Evolutionary conservation across 2,113 vertebrate genomes (phyloP).

Genomic region (Sylvilagus bachmani): DNA sequence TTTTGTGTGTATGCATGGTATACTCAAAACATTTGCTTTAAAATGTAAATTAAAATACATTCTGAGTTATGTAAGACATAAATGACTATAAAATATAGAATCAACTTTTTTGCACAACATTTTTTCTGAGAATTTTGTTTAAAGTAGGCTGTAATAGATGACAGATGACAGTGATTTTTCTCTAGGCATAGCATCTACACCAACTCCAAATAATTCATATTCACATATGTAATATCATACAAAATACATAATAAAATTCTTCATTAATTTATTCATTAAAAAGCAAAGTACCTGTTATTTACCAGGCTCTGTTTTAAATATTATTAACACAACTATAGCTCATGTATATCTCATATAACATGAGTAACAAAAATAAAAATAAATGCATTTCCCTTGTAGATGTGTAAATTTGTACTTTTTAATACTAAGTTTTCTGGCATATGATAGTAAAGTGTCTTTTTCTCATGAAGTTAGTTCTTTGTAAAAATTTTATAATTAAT

Average conservation of each 20-base stretch:
- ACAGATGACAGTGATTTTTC: neutral
- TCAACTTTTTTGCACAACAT: neutral
- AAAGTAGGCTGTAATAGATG: neutral
- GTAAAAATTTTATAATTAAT: neutral
- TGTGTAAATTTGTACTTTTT: neutral
- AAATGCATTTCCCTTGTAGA: neutral
- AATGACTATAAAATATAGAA: neutral
- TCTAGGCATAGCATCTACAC: neutral
- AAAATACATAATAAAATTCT: neutral
- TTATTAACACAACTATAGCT: neutral
- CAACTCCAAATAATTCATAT: neutral
- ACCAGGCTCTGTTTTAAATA: neutral
- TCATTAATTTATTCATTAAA: neutral
- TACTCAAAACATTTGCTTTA: conserved; percentile 9
- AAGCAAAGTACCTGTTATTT: neutral
- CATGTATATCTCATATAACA: neutral
- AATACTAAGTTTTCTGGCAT: neutral
- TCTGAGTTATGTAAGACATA: neutral
- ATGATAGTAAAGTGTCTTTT: neutral
- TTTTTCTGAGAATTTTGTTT: neutral
- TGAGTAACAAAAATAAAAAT: neutral
- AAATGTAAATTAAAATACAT: neutral
- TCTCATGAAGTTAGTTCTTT: neutral
- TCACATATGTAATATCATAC: neutral
- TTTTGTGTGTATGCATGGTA: neutral